phyloP scores from a whole-genome alignment of 2,888 invertebrate genomes.

The Myopa tessellatipennis region DNA sequence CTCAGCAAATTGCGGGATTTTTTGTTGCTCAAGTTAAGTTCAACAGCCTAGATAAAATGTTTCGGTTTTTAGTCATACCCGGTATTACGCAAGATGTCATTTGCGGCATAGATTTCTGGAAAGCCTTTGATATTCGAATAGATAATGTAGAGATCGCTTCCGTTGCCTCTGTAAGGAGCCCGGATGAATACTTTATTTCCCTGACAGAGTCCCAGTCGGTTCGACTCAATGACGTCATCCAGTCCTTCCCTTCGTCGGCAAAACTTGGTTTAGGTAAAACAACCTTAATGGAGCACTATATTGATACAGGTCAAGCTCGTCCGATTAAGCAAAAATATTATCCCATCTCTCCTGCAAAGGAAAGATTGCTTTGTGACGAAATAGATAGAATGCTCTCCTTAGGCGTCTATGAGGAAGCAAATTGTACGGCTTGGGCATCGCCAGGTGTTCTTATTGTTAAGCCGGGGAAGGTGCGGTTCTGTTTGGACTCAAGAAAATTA shows the following conservation, averaged over 20 bases:
- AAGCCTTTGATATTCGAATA: too few species aligned
- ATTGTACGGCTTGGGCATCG: neutral
- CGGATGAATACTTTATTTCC: neutral
- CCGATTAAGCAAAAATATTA: conserved; percentile 1
- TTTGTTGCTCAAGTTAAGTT: too few species aligned
- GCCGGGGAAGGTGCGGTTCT: too few species aligned
- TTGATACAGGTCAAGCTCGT: neutral
- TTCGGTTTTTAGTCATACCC: too few species aligned
- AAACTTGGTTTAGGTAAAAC: neutral
- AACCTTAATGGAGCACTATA: neutral
- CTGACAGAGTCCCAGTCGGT: neutral
- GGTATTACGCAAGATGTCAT: too few species aligned
- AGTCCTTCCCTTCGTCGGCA: neutral
- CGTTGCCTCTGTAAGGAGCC: too few species aligned
- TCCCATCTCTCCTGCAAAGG: conserved; percentile 16
- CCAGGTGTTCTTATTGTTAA: too few species aligned
- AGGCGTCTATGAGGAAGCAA: conserved; percentile 52
- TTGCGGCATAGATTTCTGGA: too few species aligned
- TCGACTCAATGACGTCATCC: too few species aligned
- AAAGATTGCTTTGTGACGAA: conserved; percentile 35
- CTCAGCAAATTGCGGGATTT: neutral
- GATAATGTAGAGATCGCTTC: neutral
- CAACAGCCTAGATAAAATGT: too few species aligned
- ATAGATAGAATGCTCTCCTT: conserved; percentile 37
- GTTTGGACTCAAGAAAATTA: too few species aligned